phyloP scores from a whole-genome alignment of 2,113 vertebrate genomes.

The Chloebia gouldiae region DNA sequence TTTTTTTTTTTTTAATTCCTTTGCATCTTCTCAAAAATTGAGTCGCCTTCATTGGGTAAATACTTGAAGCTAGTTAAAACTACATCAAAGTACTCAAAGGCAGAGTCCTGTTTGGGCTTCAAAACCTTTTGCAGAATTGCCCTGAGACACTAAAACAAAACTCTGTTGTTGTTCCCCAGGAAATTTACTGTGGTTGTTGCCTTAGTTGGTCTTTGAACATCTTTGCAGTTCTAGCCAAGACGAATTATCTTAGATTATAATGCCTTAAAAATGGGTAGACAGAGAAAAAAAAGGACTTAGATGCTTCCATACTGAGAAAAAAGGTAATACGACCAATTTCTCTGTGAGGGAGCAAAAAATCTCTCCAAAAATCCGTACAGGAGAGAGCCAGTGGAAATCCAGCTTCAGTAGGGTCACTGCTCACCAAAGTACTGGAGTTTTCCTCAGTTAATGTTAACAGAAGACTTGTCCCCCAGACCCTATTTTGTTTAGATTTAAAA shows the following conservation, averaged over 20 bases:
- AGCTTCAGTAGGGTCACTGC: background rate
- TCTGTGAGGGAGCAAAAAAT: accelerated
- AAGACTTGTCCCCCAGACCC: background rate
- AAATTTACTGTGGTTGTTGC: background rate
- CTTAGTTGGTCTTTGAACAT: background rate
- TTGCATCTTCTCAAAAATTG: background rate
- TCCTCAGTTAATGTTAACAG: background rate
- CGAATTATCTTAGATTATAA: background rate
- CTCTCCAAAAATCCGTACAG: accelerated
- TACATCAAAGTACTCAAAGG: background rate
- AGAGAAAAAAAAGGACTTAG: background rate
- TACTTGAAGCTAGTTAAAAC: background rate
- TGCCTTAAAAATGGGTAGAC: background rate
- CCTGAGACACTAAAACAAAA: background rate
- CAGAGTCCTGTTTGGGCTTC: background rate
- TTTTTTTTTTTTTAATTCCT: background rate
- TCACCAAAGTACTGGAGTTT: accelerated
- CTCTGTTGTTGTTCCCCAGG: background rate
- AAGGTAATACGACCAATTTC: background rate
- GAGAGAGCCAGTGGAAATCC: background rate
- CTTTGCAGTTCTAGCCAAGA: background rate
- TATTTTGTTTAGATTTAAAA: background rate
- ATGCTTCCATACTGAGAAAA: background rate
- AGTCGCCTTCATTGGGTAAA: background rate
- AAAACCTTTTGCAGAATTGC: background rate